A percentile compares a stretch with the other conserved stretches of the same genome.
These are phyloP conservation scores for Passer montanus DNA, from an alignment of 2,113 vertebrate genomes.

Conservation along the genomic window DNA sequence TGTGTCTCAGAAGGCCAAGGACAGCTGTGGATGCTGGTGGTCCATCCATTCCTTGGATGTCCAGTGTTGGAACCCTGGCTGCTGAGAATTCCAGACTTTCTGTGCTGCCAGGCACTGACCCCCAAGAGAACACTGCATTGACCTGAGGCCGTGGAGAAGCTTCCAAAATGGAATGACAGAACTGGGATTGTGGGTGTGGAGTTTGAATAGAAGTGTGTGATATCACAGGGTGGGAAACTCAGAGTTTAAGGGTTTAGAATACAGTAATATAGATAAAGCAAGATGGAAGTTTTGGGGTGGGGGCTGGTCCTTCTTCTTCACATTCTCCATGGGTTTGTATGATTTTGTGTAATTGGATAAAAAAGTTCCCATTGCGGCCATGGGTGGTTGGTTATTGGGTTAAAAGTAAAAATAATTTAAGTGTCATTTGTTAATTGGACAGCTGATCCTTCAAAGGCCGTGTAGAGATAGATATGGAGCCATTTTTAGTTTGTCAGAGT, in stretches of 20 bases:
- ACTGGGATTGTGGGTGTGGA: neutral
- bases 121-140: neutral
- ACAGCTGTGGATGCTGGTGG: neutral
- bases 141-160: neutral
- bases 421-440: neutral
- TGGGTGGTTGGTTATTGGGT: neutral
- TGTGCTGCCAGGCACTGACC: neutral
- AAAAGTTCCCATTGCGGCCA: rapidly evolving
- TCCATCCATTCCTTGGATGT: neutral
- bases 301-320: neutral
- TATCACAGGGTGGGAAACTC: neutral
- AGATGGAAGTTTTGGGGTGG: neutral
- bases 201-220: neutral
- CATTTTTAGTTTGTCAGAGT: too few species aligned
- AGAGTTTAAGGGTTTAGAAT: neutral
- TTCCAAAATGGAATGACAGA: neutral
- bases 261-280: neutral
- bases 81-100: neutral
- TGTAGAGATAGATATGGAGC: neutral
- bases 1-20: neutral
- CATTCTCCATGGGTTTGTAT: neutral
- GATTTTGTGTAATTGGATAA: neutral
- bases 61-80: neutral
- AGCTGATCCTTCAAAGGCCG: neutral
- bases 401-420: neutral